These are phyloP conservation scores for Gopherus evgoodei DNA, from an alignment of 2,113 vertebrate species.

Conservation along the genomic window DNA sequence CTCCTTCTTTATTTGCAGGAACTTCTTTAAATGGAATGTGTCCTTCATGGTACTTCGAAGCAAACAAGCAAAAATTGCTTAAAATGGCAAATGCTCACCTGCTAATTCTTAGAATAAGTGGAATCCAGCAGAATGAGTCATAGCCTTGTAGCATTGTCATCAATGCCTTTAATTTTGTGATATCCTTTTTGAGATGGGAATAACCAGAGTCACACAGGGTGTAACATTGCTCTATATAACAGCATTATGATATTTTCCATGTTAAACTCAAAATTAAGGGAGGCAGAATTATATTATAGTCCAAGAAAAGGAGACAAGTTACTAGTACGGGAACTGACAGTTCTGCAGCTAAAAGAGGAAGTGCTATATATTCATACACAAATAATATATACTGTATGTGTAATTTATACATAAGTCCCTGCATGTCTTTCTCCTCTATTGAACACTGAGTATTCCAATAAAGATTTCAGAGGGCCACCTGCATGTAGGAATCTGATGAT, in stretches of 20 bases:
- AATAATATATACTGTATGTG: background rate
- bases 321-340: background rate
- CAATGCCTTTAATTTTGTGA: background rate
- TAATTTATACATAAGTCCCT: background rate
- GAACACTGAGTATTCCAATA: background rate
- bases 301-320: background rate
- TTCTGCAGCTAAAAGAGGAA: background rate
- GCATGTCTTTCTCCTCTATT: background rate
- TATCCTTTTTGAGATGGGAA: background rate
- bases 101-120: background rate
- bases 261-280: background rate
- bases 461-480: slow-evolving; percentile 22
- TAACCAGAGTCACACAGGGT: background rate
- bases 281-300: background rate
- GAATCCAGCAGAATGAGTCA: background rate
- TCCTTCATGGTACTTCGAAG: background rate
- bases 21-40: background rate
- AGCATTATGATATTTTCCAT: background rate
- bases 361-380: rapidly evolving
- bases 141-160: rapidly evolving
- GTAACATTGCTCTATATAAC: background rate
- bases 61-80: background rate
- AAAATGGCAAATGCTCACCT: rapidly evolving
- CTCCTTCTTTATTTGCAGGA: background rate
- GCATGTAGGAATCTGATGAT: slow-evolving; percentile 9